phyloP scores from a whole-genome alignment of 2,113 vertebrate genomes.

The Gobius niger region DNA sequence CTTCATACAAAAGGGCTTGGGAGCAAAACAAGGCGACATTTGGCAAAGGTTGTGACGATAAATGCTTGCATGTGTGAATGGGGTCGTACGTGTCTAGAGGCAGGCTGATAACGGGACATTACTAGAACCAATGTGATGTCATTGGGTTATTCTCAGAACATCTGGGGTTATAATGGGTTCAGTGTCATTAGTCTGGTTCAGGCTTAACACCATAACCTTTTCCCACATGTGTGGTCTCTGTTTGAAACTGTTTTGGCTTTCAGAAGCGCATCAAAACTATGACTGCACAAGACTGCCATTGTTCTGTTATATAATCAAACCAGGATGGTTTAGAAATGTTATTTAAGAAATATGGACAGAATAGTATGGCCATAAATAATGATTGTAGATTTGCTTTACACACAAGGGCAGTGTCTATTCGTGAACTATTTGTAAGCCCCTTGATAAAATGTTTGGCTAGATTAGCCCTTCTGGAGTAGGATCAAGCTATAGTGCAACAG shows the following conservation, averaged over 20 bases:
- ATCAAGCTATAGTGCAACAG: slow-evolving; percentile 38
- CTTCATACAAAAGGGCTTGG: background rate
- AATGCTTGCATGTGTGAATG: slow-evolving; percentile 10
- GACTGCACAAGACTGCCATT: background rate
- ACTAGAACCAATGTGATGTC: background rate
- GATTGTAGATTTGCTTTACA: background rate
- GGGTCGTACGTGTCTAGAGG: background rate
- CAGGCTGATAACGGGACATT: slow-evolving; percentile 5
- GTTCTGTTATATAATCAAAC: too few species aligned
- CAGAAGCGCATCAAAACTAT: background rate
- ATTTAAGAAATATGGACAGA: background rate
- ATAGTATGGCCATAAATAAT: background rate
- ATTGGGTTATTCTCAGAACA: background rate
- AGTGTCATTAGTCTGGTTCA: background rate
- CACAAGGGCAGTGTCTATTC: background rate
- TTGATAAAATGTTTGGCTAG: background rate
- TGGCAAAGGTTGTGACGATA: slow-evolving; percentile 5
- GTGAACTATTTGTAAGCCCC: background rate
- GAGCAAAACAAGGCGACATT: background rate
- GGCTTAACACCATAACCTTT: background rate
- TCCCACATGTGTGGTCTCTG: background rate
- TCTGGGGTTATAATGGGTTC: background rate
- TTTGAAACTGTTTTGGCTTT: background rate
- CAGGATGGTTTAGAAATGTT: background rate
- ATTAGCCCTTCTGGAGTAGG: slow-evolving; percentile 3